These are phyloP conservation scores for Bombyx mandarina DNA, from an alignment of 1,140 invertebrate genomes.

Conservation along the genomic window DNA sequence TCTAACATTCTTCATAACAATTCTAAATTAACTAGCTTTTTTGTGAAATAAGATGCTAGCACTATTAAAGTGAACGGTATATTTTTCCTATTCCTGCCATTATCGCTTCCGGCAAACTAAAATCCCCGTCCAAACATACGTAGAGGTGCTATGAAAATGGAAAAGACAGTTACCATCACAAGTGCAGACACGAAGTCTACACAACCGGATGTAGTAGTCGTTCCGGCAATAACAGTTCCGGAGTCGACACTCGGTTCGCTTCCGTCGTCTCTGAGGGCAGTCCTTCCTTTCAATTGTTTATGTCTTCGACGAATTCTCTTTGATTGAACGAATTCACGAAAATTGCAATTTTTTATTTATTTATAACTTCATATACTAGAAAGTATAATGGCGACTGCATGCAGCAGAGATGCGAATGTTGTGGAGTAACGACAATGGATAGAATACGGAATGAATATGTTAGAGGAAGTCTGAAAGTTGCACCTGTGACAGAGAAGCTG, in stretches of 20 bases:
- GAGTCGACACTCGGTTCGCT: slow-evolving; percentile 51
- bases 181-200: slow-evolving; percentile 53
- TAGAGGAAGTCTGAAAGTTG: too few relatives aligned
- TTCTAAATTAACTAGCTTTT: too few relatives aligned
- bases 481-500: too few relatives aligned
- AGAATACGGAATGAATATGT: too few relatives aligned
- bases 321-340: not conserved
- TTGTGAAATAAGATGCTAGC: too few relatives aligned
- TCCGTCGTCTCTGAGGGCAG: slow-evolving; percentile 52
- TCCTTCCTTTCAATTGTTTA: slow-evolving; percentile 59
- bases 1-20: too few relatives aligned
- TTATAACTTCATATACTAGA: too few relatives aligned
- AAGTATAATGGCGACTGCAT: too few relatives aligned
- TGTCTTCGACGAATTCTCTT: slow-evolving; percentile 43
- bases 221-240: slow-evolving; percentile 64
- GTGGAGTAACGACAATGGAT: too few relatives aligned
- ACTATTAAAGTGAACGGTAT: not conserved
- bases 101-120: too few relatives aligned
- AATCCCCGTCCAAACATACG: not conserved
- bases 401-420: too few relatives aligned
- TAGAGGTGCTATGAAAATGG: slow-evolving; percentile 17
- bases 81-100: not conserved
- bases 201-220: slow-evolving; percentile 53
- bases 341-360: too few relatives aligned
- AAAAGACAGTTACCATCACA: slow-evolving; percentile 17